Conservation (phyloP, 2,797 vertebrate species). For the Hephaestus fuliginosus region DNA sequence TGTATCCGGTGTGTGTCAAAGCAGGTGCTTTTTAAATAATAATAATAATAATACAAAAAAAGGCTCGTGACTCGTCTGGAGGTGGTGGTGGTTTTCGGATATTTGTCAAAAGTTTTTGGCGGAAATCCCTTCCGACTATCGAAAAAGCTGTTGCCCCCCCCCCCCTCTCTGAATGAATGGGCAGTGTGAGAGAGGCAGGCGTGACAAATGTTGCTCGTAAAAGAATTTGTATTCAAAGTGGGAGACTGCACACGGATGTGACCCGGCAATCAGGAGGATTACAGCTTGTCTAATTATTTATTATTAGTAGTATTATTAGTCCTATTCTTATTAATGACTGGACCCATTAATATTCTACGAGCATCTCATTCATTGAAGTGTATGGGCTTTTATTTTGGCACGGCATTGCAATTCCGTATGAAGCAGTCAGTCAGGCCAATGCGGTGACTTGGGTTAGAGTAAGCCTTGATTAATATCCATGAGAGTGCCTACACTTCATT, state of each 20-base stretch:
- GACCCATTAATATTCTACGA: neutral
- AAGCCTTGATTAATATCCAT: conserved; percentile 27
- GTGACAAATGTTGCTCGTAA: conserved; percentile 63
- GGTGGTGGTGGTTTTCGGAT: conserved; percentile 32
- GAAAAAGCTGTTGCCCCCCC: conserved; percentile 44
- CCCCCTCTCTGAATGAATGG: conserved; percentile 44
- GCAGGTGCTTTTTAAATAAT: neutral
- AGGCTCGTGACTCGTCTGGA: accelerated
- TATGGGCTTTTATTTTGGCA: neutral
- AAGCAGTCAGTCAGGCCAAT: neutral
- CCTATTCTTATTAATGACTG: neutral
- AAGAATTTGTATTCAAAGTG: conserved; percentile 59
- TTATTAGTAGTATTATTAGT: neutral
- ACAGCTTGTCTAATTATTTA: conserved; percentile 31
- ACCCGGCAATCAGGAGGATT: conserved; percentile 50
- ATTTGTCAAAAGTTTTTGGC: conserved; percentile 43
- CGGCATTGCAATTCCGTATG: neutral
- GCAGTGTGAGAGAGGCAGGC: conserved; percentile 50
- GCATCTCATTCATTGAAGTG: conserved; percentile 8
- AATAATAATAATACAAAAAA: neutral
- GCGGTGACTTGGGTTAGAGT: conserved; percentile 8
- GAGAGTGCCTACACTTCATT: conserved; percentile 29
- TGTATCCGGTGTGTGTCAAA: neutral
- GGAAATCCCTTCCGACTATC: conserved; percentile 42
- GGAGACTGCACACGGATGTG: conserved; percentile 34